Base-by-base conservation (phyloP, 2,113 vertebrate genomes). In the Mesoclemmys tuberculata region DNA sequence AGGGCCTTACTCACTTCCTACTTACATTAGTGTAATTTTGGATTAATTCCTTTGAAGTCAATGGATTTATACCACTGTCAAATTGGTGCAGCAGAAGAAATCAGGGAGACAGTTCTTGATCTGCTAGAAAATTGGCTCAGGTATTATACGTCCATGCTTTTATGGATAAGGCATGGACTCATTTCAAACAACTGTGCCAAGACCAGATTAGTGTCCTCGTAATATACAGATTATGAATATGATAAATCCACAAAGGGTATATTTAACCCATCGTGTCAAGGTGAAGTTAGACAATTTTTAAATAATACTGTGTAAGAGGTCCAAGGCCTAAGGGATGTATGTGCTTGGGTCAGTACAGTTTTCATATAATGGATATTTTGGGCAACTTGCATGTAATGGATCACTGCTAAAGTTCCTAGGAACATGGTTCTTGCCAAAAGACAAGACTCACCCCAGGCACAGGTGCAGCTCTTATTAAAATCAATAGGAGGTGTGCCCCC, bases 181-280 rank as follows among this genome's bases (percentile, higher is more conserved):
- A 83, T 80, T 54, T n/a, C 26, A 82, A 82, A 80, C 74, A 95
- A 90, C 92, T 90, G 56, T 35, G 54, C 18, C 80, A 77, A 80
- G 8, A 41, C 27, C 12, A 44, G 22, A 49, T 77, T 2, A 11
- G 92, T 89, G 52, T 49, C 87, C 87, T 92, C 87, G 89, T 95
- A 90, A 95, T 0, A 29, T 87, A 95, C 75, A 89, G 93, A 11
- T 92, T 92, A 88, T 1, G 0, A 91, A 94, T 94, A 89, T 86
- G 92, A 96, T 58, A 94, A 95, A 93, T 44, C 26, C 22, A 75
- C 71, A 75, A 44, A 96, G 12, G 16, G 93, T 86, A 80, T 24
- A 78, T 1, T 5, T 89, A 89, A 92, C n/a, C 52, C 56, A 78
- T 71, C 83, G 8, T 18, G 90, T 24, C 24, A 49, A 90, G 85